Base-by-base conservation (phyloP, 2,797 vertebrate genomes). In the Heteromormyrus szaboi region DNA sequence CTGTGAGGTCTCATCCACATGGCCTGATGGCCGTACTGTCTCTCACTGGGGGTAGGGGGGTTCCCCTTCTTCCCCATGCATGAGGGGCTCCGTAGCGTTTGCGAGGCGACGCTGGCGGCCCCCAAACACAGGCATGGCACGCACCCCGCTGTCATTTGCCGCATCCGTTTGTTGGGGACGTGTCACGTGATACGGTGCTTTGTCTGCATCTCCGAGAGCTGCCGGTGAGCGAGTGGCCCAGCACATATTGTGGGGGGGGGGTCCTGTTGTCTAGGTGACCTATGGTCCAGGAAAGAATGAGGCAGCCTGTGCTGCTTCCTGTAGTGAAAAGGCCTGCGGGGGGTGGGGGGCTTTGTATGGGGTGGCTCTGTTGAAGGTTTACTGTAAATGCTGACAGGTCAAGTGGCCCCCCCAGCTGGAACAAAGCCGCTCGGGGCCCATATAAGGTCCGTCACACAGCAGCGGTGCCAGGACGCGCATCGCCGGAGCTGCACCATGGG, bases 401-500 rank as follows among this genome's bases (percentile, higher is more conserved):
- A 91, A 92, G 94, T 19, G 94, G 92, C 92, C 85, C 37, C n/a
- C 81, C 65, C 81, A 59, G 72, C 85, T 86, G 54, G 87, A 88
- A 85, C 88, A 87, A 44, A 54, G 87, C 94, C 93, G 81, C 87
- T 91, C 91, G 87, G 88, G 90, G 91, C 92, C 90, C 91, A 93
- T 95, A 95, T 96, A 96, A 95, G 95, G 95, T 86, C 92, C 91
- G 89, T 90, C 87, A 87, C 88, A 9, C 88, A 88, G 79, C 90
- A 87, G 89, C 72, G 85, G 89, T 88, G 68, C 56, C 33, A 93
- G 89, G 91, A 89, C 92, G 91, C 90, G 90, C 91, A 92, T 92
- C 91, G 92, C 92, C 92, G 93, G 90, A 59, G 90, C 92, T 92
- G 88, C 91, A 93, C 92, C 94, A 96, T 96, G 96, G 95, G 95